Evolutionary conservation across 2,113 vertebrate genomes (phyloP).

Genomic region (Arothron firmamentum): DNA sequence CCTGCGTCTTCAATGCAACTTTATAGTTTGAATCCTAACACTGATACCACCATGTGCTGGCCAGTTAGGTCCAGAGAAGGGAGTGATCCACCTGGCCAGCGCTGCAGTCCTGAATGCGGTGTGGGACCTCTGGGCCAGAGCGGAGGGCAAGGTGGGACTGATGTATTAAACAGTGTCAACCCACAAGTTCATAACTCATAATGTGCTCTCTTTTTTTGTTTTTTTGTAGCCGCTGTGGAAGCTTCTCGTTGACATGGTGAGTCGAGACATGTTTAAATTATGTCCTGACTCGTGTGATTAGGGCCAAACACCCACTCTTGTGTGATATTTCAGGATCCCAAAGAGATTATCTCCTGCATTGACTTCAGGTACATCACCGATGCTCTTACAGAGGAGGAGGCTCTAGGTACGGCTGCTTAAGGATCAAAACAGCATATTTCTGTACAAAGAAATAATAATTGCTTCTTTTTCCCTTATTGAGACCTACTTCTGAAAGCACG

Average conservation of each 20-base stretch:
- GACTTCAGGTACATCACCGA: conserved; percentile 83
- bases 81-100: conserved; percentile 73
- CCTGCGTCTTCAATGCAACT: too few species aligned
- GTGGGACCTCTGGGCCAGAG: conserved; percentile 82
- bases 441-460: conserved; percentile 1
- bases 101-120: conserved; percentile 78
- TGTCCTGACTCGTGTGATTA: not conserved
- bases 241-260: conserved; percentile 79
- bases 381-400: conserved; percentile 76
- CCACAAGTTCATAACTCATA: conserved; percentile 12
- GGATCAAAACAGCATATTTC: not conserved
- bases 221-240: conserved; percentile 79
- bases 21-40: not conserved
- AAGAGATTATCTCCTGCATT: conserved; percentile 75
- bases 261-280: conserved; percentile 27
- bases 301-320: not conserved
- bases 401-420: conserved; percentile 65
- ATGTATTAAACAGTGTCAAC: not conserved
- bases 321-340: conserved; percentile 65
- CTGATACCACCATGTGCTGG: conserved; percentile 10
- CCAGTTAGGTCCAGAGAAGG: conserved; percentile 79
- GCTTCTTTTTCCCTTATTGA: conserved; percentile 43
- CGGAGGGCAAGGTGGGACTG: conserved; percentile 74
- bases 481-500: conserved; percentile 75
- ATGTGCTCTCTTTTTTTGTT: conserved; percentile 4